Percentiles rank a stretch among this genome's conserved stretches.
Conservation (phyloP, 23 tunicate genomes). For the Botrylloides violaceus region DNA sequence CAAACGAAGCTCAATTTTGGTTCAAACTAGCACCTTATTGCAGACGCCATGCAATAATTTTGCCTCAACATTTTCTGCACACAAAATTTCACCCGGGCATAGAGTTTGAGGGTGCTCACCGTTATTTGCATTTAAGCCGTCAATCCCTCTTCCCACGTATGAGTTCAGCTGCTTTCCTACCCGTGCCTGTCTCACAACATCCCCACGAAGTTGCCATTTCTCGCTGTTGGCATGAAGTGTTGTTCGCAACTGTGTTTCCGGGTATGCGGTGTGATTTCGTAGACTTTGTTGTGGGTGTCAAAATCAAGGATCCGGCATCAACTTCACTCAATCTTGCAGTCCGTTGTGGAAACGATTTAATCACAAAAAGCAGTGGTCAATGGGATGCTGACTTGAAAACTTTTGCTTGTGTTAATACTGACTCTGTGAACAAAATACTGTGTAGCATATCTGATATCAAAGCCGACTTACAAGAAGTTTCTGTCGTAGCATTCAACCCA, state of each 20-base stretch:
- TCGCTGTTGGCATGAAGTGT: not conserved
- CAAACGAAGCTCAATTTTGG: conserved; percentile 52
- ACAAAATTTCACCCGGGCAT: conserved; percentile 34
- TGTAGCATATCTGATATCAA: not conserved
- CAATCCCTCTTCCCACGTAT: conserved; percentile 31
- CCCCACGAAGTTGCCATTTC: not conserved
- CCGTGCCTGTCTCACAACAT: not conserved
- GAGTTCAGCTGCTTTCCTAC: not conserved
- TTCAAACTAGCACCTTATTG: conserved; percentile 14
- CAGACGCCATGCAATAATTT: not conserved
- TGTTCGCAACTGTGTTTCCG: not conserved
- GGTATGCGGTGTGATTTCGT: not conserved
- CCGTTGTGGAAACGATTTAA: not conserved
- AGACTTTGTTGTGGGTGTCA: not conserved
- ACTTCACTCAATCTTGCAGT: not conserved
- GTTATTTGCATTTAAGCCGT: conserved; percentile 14
- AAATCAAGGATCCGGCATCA: not conserved
- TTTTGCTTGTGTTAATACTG: not conserved
- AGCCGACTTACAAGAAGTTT: not conserved
- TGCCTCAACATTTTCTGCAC: not conserved
- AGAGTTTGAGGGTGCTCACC: not conserved
- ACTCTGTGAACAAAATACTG: not conserved
- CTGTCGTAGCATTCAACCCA: not conserved
- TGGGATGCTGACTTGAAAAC: not conserved
- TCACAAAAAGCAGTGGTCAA: not conserved